Conservation (phyloP, 2,113 vertebrate species). For the Hemibagrus wyckioides region DNA sequence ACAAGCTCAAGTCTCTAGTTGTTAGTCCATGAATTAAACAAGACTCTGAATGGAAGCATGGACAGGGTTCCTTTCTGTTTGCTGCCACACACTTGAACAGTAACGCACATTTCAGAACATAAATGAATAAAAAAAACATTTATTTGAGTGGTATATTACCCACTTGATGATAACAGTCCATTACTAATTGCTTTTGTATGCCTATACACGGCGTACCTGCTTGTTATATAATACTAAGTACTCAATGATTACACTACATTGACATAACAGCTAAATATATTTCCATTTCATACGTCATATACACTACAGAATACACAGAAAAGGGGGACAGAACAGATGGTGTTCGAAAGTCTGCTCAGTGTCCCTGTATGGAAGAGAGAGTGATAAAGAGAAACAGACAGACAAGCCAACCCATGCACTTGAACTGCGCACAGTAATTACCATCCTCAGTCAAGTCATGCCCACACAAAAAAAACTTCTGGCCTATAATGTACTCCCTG, state of each 20-base stretch:
- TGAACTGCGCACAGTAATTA: slow-evolving; percentile 32
- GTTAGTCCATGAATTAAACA: background rate
- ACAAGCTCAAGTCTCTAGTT: background rate
- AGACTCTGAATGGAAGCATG: background rate
- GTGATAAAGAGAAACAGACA: slow-evolving; percentile 34
- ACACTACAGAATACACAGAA: slow-evolving; percentile 37
- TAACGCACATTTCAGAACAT: slow-evolving; percentile 3
- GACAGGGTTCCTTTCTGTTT: background rate
- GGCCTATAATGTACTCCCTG: slow-evolving; percentile 29
- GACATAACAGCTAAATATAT: slow-evolving; percentile 48
- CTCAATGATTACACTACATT: slow-evolving; percentile 34
- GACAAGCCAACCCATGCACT: slow-evolving; percentile 20
- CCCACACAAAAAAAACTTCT: slow-evolving; percentile 37
- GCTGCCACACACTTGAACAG: background rate
- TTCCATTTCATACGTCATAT: slow-evolving; percentile 46
- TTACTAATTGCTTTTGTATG: slow-evolving; percentile 30
- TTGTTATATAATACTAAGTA: slow-evolving; percentile 53
- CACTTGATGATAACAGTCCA: slow-evolving; percentile 35
- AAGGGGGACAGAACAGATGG: background rate
- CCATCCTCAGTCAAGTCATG: slow-evolving; percentile 34
- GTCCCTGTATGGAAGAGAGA: slow-evolving; percentile 20
- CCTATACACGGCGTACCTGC: slow-evolving; percentile 43
- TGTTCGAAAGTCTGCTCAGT: background rate
- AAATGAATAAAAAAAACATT: slow-evolving; percentile 38
- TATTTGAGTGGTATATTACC: slow-evolving; percentile 53